Conservation (phyloP, 2,888 invertebrate genomes). For the Choristoneura rosaceana region DNA sequence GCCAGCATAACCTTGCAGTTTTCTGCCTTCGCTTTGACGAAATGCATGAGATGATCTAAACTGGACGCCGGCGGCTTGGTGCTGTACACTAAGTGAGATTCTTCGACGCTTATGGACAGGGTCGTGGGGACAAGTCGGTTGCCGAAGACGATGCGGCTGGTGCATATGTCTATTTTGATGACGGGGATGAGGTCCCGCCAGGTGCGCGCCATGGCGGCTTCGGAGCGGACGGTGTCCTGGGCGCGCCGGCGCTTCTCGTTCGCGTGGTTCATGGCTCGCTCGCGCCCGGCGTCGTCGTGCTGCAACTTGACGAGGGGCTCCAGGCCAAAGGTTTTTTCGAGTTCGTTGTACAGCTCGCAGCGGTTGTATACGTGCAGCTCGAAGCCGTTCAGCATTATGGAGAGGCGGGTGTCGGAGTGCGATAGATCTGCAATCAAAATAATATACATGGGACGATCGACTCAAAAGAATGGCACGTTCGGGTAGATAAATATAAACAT, state of each 20-base stretch:
- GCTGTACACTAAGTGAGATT: slow-evolving; percentile 97
- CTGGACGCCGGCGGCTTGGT: slow-evolving; percentile 97
- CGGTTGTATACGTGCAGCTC: slow-evolving; percentile 98
- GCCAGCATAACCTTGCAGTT: slow-evolving; percentile 98
- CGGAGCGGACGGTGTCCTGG: slow-evolving; percentile 86
- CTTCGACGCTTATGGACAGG: slow-evolving; percentile 95
- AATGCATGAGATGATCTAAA: slow-evolving; percentile 97
- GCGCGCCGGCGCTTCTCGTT: slow-evolving; percentile 85
- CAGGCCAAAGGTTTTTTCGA: slow-evolving; percentile 95
- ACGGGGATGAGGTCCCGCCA: slow-evolving; percentile 99
- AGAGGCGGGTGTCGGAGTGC: slow-evolving; percentile 96
- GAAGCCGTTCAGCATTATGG: slow-evolving; percentile 96
- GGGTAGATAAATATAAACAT: no score
- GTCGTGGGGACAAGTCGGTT: slow-evolving; percentile 98
- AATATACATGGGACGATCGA: no score
- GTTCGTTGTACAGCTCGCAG: slow-evolving; percentile 92
- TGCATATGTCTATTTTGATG: slow-evolving; percentile 96
- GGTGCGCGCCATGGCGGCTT: slow-evolving; percentile 94
- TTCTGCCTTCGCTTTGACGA: slow-evolving; percentile 96
- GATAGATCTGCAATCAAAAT: slow-evolving; percentile 90
- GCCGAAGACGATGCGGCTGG: slow-evolving; percentile 97
- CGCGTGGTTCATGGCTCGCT: slow-evolving; percentile 87
- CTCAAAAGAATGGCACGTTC: no score
- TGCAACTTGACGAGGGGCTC: slow-evolving; percentile 91
- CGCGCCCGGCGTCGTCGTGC: slow-evolving; percentile 81